Percentiles rank a stretch among this genome's conserved stretches.
Evolutionary conservation across 2,888 invertebrate genomes (phyloP).

Genomic region (Drosophila greeni): DNA sequence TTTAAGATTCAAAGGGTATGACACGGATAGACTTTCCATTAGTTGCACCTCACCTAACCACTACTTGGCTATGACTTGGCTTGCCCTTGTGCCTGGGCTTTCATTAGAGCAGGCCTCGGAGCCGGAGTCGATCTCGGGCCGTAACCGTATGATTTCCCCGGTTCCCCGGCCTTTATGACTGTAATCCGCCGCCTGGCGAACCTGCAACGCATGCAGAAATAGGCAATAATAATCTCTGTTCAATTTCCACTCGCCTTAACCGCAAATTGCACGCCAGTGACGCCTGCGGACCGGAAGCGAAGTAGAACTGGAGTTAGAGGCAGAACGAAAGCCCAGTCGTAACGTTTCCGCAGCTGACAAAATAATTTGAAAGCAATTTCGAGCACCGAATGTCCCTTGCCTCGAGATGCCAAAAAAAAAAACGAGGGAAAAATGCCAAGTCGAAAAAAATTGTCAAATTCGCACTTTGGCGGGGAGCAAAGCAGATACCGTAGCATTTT

Average conservation of each 20-base stretch:
- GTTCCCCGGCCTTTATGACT: constrained; percentile 45
- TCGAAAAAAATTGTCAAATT: constrained; percentile 71
- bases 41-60: constrained; percentile 38
- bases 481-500: constrained; percentile 57
- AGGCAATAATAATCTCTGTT: constrained; percentile 70
- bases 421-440: not conserved
- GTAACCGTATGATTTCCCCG: constrained; percentile 51
- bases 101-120: constrained; percentile 40
- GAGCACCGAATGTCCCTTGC: constrained; percentile 60
- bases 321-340: constrained; percentile 31
- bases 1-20: constrained; percentile 1
- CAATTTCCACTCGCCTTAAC: constrained; percentile 58
- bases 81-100: constrained; percentile 32
- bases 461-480: constrained; percentile 61
- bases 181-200: constrained; percentile 48
- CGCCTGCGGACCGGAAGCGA: constrained; percentile 40
- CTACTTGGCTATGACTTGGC: constrained; percentile 19
- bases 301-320: constrained; percentile 8
- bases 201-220: constrained; percentile 68
- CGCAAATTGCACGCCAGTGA: constrained; percentile 65
- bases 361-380: constrained; percentile 77
- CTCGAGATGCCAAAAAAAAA: constrained; percentile 2
- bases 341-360: constrained; percentile 69
- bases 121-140: constrained; percentile 1
- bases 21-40: not conserved